Conservation (phyloP, 2,113 vertebrate species). For the Rhinoptilus africanus region DNA sequence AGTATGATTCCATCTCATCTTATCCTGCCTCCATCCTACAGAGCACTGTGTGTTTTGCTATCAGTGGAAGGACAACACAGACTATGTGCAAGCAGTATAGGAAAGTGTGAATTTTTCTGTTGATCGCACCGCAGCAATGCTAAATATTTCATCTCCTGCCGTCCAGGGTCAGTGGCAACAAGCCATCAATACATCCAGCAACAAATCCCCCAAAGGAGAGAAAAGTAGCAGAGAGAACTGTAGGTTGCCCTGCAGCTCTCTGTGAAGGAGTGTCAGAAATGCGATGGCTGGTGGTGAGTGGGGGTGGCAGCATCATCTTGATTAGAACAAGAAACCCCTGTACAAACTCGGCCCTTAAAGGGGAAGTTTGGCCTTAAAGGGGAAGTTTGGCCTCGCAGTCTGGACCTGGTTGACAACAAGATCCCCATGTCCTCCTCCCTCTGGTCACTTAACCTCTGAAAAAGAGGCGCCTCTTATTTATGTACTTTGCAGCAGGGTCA, state of each 20-base stretch:
- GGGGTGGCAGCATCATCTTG: fast-evolving
- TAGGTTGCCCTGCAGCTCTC: not conserved
- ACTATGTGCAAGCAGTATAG: not conserved
- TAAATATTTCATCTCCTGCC: not conserved
- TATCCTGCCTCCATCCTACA: not conserved
- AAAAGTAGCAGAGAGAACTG: not conserved
- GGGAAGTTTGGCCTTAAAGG: not conserved
- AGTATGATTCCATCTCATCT: not conserved
- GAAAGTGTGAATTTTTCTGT: not conserved
- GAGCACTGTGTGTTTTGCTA: not conserved
- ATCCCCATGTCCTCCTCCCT: not conserved
- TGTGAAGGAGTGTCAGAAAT: not conserved
- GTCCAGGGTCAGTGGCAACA: not conserved
- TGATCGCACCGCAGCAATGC: not conserved
- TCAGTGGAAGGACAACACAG: not conserved
- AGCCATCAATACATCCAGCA: not conserved
- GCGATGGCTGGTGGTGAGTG: not conserved
- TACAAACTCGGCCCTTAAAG: not conserved
- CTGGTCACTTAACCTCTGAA: not conserved
- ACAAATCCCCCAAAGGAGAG: not conserved
- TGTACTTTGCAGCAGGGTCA: not conserved
- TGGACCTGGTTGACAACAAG: not conserved
- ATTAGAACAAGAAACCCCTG: not conserved
- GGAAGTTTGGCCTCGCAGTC: not conserved
- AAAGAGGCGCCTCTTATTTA: not conserved